phyloP scores from a whole-genome alignment of 2,797 vertebrate genomes.

The Chelon auratus region DNA sequence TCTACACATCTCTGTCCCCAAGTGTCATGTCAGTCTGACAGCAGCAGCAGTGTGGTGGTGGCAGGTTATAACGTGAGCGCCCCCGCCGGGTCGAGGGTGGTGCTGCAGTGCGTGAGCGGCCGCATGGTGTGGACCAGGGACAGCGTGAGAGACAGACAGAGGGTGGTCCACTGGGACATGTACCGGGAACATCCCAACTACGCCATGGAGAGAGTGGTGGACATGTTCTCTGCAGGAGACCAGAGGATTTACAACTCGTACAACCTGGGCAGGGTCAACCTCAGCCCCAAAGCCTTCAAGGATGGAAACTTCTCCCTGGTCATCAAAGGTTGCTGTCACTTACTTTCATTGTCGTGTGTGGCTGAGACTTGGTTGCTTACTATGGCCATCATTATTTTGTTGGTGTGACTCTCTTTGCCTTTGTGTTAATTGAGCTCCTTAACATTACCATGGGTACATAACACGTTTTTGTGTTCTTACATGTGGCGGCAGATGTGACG shows the following conservation, averaged over 20 bases:
- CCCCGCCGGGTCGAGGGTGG: constrained; percentile 79
- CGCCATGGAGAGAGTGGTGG: constrained; percentile 88
- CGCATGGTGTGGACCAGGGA: constrained; percentile 96
- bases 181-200: constrained; percentile 74
- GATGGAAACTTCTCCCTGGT: constrained; percentile 96
- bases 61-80: constrained; percentile 88
- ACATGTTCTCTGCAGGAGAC: constrained; percentile 93
- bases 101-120: constrained; percentile 91
- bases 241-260: constrained; percentile 91
- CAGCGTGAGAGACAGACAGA: constrained; percentile 89
- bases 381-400: background rate
- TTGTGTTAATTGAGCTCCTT: too few species aligned
- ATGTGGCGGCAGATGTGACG: constrained; percentile 80
- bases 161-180: constrained; percentile 95
- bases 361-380: background rate
- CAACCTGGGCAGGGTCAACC: constrained; percentile 86
- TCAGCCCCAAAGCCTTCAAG: constrained; percentile 86
- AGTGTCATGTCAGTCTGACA: constrained; percentile 79
- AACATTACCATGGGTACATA: background rate
- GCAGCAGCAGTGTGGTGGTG: constrained; percentile 86
- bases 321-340: constrained; percentile 86
- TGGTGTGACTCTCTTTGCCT: too few species aligned
- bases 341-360: constrained; percentile 18
- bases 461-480: constrained; percentile 12
- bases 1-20: constrained; percentile 8